These are phyloP conservation scores for Bellardia bayeri DNA, from an alignment of 2,888 invertebrate species.

Conservation along the genomic window DNA sequence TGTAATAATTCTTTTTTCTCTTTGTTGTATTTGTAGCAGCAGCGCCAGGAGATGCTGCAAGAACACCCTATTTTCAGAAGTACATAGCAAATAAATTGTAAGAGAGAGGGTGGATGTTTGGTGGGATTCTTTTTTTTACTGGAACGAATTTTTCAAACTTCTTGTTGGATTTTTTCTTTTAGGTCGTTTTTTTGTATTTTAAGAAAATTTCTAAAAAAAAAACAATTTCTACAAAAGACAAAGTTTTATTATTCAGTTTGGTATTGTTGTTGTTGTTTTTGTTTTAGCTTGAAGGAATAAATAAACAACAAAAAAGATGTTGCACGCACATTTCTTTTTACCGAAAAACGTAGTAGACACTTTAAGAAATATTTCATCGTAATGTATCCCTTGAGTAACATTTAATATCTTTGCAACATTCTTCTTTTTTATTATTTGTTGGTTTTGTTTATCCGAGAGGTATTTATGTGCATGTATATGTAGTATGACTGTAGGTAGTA, in stretches of 20 bases:
- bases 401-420: slow-evolving; percentile 79
- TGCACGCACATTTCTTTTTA: slow-evolving; percentile 75
- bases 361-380: slow-evolving; percentile 84
- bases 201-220: slow-evolving; percentile 72
- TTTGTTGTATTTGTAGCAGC: slow-evolving; percentile 35
- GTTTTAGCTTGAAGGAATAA: slow-evolving; percentile 49
- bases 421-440: slow-evolving; percentile 63
- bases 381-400: slow-evolving; percentile 85
- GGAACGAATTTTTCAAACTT: slow-evolving; percentile 70
- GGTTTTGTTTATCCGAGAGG: slow-evolving; percentile 77
- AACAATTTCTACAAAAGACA: slow-evolving; percentile 78
- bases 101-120: slow-evolving; percentile 69
- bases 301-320: slow-evolving; percentile 69
- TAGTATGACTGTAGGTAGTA: slow-evolving; percentile 53
- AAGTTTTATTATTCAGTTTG: slow-evolving; percentile 77
- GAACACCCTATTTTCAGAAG: slow-evolving; percentile 64
- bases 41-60: slow-evolving; percentile 49
- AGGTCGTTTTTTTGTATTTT: slow-evolving; percentile 26
- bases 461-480: slow-evolving; percentile 46
- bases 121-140: slow-evolving; percentile 31
- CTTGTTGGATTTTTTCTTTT: slow-evolving; percentile 38
- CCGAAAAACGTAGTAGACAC: slow-evolving; percentile 80
- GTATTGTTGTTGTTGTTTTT: slow-evolving; percentile 28
- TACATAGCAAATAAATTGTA: slow-evolving; percentile 23
- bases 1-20: slow-evolving; percentile 80